These are phyloP conservation scores for Arnoldichthys spilopterus DNA, from an alignment of 2,797 vertebrate species.

Conservation along the genomic window DNA sequence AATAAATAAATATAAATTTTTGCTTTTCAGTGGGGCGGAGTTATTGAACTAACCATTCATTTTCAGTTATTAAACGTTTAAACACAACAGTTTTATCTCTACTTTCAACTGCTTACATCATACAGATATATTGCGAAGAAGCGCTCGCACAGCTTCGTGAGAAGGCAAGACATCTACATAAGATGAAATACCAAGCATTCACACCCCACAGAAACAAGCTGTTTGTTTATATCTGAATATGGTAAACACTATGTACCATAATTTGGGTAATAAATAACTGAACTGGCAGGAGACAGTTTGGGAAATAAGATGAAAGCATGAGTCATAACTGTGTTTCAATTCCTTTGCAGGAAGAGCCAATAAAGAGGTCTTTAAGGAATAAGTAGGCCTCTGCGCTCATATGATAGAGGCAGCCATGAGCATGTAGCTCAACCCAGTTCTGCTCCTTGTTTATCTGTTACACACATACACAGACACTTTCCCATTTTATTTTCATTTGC, in stretches of 20 bases:
- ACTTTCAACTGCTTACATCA: constrained; percentile 27
- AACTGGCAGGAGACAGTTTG: constrained; percentile 46
- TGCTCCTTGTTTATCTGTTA: constrained; percentile 20
- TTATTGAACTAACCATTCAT: background rate
- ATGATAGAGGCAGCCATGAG: constrained; percentile 31
- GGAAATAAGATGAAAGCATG: constrained; percentile 56
- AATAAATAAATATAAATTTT: too few relatives aligned
- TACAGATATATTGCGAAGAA: background rate
- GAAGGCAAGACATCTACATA: background rate
- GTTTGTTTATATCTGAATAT: constrained; percentile 50
- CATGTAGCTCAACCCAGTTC: constrained; percentile 14
- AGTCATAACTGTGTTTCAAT: constrained; percentile 49
- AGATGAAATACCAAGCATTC: constrained; percentile 13
- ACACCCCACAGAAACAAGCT: constrained; percentile 4
- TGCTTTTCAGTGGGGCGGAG: background rate
- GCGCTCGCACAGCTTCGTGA: background rate
- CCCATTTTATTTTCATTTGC: background rate
- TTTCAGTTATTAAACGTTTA: constrained; percentile 28
- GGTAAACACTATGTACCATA: constrained; percentile 39
- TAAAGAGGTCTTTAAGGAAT: constrained; percentile 51
- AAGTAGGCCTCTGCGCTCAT: constrained; percentile 24
- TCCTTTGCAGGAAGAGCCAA: constrained; percentile 39
- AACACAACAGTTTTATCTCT: background rate
- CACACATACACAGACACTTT: background rate
- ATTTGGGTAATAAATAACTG: constrained; percentile 54